Evolutionary conservation across 1,140 invertebrate species (phyloP), one percentile per base, ranked within the genome.

Genomic region (Drosophila ercepeae): DNA sequence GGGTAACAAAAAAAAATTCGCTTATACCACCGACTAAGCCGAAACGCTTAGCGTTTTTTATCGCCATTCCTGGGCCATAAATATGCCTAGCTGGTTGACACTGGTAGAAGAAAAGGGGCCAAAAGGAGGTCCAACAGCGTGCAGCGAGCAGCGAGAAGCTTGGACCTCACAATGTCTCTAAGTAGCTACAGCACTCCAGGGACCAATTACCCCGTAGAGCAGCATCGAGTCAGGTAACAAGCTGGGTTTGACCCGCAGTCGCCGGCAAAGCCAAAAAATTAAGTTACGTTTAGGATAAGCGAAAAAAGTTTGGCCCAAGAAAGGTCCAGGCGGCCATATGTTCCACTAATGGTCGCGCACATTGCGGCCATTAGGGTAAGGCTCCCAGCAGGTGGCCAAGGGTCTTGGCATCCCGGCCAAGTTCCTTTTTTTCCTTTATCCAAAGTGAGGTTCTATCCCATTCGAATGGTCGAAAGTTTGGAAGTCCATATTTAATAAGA

Each of bases 271-370:
- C 53, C 81, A 71, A 86, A 73, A 79, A 88, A 82, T 88, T 81
- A 88, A 88, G 73, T 88, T 88, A 88, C 68, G 78, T 72, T 81
- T 72, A 65, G 55, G 54, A 53, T 9, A 53, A 53, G 55, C 69
- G 46, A 61, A 76, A 84, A 88, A 39, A 81, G 59, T 82, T 86
- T 63, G 55, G 68, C 49, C 65, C 54, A 67, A 73, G 60, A 67
- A 65, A 69, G 61, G 49, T 54, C 36, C n/a, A 3, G 36, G 9
- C 9, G 67, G 82, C 82, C 82, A 88, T 88, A 88, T 88, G 82
- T 88, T 88, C 81, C 83, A 77, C 82, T 88, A 88, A 88, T 88
- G 82, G 77, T 86, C 74, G 82, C 82, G 82, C 82, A 75, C 77
- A 88, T 75, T 88, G 83, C 70, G 82, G 77, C 78, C 82, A 88